Evolutionary conservation across 23 tunicate genomes (phyloP), one percentile per base, ranked within the genome.

Genomic region (Pegea sp.): DNA sequence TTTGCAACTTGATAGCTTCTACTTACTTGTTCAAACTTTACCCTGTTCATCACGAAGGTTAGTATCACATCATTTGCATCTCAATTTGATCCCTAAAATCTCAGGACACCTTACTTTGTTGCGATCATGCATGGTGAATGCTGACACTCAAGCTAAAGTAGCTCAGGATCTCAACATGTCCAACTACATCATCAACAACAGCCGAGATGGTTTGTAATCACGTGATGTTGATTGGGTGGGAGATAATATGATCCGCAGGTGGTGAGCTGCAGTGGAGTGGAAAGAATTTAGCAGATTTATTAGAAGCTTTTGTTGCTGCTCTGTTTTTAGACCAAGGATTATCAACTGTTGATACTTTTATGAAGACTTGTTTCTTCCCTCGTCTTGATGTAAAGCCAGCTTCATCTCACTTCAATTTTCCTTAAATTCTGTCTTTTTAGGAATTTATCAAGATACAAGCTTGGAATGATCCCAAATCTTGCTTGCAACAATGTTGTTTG

Each of bases 381-480:
- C 11, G 11, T 38, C 13, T 8, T 16, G 11, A 8, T 38, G 46
- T 38, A 38, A 38, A 16, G 11, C 16, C 46, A 8, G 46, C 46
- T 38, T 8, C 11, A 16, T 38, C 11, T 38, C 16, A 38, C 13
- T 38, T 8, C 16, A 38, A 11, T 38, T 11, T 38, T 38, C 46
- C 13, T 38, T 38, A 16, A 38, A 38, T 8, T 8, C 16, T 38
- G 16, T 38, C 16, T 38, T 38, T 42, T 5, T 51, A 74, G 70
- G 90, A 89, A 52, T 89, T 89, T 54, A 89, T 89, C 44, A 69
- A 72, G 43, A 66, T 58, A 13, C 98, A 89, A 71, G 90, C 70
- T 54, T 89, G 98, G 98, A 89, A 89, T 49, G 98, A 89, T 58
- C 98, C 98, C 4, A 89, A 89, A 57, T 76, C 90, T 4, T 89